Conservation (phyloP, 2,113 vertebrate species). For the Hystrix cristata region DNA sequence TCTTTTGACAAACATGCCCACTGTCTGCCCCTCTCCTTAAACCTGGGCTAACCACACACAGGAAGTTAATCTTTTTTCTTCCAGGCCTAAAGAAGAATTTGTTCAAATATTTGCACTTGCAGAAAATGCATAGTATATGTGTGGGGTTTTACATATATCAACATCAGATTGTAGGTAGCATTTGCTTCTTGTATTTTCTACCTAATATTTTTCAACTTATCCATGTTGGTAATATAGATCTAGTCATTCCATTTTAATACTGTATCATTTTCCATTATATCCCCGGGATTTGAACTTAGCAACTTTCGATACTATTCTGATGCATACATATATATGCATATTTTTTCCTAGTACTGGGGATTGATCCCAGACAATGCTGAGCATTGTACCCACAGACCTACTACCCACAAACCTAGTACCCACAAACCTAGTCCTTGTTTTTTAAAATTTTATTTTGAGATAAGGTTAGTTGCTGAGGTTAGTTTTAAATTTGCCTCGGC, state of each 20-base stretch:
- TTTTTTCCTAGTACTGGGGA: too few relatives aligned
- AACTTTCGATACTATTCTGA: background rate
- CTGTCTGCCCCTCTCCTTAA: background rate
- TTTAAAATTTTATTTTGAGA: background rate
- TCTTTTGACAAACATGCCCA: background rate
- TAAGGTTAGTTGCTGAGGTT: background rate
- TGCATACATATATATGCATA: background rate
- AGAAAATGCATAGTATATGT: background rate
- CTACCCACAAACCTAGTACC: background rate
- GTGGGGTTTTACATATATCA: background rate
- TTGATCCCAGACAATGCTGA: too few relatives aligned
- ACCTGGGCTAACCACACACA: background rate
- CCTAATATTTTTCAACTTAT: background rate
- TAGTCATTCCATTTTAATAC: constrained; percentile 6
- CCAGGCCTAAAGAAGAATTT: background rate
- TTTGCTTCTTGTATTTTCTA: constrained; percentile 19
- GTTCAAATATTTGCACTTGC: background rate
- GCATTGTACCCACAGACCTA: background rate
- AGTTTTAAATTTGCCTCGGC: background rate
- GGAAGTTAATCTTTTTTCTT: background rate
- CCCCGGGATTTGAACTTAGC: background rate
- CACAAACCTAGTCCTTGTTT: background rate
- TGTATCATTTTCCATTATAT: constrained; percentile 29
- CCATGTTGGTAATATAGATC: background rate
- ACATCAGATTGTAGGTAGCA: background rate